These are phyloP conservation scores for Lycophotia porphyrea DNA, from an alignment of 2,888 invertebrate species.

Conservation along the genomic window DNA sequence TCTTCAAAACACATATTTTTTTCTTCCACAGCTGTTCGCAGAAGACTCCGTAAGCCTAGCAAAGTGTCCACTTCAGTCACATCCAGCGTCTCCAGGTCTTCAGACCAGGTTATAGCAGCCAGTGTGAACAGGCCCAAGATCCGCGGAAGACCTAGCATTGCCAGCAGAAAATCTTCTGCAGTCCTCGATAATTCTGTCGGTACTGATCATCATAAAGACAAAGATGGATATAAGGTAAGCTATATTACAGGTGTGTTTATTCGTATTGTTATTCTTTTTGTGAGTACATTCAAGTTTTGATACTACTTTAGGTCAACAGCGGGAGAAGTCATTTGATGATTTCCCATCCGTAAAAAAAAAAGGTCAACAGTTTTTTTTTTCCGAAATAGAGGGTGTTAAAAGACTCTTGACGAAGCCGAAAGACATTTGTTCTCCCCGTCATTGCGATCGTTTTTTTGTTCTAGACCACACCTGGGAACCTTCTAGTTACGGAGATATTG, in stretches of 20 bases:
- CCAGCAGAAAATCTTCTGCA: constrained; percentile 89
- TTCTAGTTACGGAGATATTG: no score
- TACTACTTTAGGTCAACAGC: neutral
- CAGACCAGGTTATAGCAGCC: constrained; percentile 87
- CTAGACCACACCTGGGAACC: no score
- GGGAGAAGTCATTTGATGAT: no score
- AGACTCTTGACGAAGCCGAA: no score
- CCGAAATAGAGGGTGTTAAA: no score
- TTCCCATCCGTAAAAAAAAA: no score
- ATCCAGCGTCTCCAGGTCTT: constrained; percentile 92
- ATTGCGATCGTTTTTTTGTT: no score
- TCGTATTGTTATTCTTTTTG: neutral
- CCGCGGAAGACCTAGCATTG: constrained; percentile 90
- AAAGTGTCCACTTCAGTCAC: constrained; percentile 91
- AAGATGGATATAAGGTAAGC: constrained; percentile 93
- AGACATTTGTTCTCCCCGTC: no score
- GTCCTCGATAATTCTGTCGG: constrained; percentile 89
- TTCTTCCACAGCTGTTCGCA: constrained; percentile 89
- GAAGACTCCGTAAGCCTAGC: constrained; percentile 92
- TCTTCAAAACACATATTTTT: neutral
- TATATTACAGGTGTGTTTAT: neutral
- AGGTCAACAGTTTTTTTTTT: no score
- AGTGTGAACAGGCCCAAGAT: constrained; percentile 92
- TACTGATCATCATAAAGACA: constrained; percentile 91
- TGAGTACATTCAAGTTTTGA: neutral